phyloP scores from a whole-genome alignment of 2,888 invertebrate genomes.

The Apomyelois bistriatella region DNA sequence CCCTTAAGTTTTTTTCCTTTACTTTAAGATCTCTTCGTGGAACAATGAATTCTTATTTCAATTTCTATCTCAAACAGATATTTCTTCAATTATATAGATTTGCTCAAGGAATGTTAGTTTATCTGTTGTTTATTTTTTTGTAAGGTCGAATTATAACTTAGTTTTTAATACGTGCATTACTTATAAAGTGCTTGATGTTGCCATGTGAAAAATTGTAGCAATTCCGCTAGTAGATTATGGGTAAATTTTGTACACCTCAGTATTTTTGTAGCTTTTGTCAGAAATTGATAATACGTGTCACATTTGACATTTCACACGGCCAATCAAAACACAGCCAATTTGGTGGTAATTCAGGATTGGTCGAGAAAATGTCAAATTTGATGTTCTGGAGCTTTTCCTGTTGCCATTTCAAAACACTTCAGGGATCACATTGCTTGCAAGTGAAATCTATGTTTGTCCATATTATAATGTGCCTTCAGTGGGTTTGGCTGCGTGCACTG shows the following conservation, averaged over 20 bases:
- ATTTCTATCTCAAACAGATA: constrained; percentile 21
- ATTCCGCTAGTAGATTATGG: neutral
- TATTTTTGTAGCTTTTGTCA: neutral
- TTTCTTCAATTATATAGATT: constrained; percentile 24
- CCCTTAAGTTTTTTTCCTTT: constrained; percentile 35
- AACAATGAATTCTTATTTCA: constrained; percentile 55
- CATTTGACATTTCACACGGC: neutral
- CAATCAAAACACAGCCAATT: neutral
- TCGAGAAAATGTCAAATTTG: neutral
- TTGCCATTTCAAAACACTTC: constrained; percentile 37
- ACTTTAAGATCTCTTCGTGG: constrained; percentile 48
- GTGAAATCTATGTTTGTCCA: constrained; percentile 29
- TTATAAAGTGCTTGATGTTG: constrained; percentile 24
- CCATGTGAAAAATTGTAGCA: constrained; percentile 4
- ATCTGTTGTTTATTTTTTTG: constrained; percentile 31
- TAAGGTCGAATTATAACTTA: constrained; percentile 29
- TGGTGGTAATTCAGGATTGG: neutral
- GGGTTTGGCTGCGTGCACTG: constrained; percentile 46
- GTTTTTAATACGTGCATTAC: constrained; percentile 28
- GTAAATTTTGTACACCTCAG: neutral
- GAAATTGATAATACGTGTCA: neutral
- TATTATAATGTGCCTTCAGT: constrained; percentile 50
- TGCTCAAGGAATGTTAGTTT: constrained; percentile 66
- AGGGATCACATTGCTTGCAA: constrained; percentile 38
- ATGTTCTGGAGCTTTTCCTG: constrained; percentile 19